These are phyloP conservation scores for Calycopis cecrops DNA, from an alignment of 1,140 invertebrate genomes.

Conservation along the genomic window DNA sequence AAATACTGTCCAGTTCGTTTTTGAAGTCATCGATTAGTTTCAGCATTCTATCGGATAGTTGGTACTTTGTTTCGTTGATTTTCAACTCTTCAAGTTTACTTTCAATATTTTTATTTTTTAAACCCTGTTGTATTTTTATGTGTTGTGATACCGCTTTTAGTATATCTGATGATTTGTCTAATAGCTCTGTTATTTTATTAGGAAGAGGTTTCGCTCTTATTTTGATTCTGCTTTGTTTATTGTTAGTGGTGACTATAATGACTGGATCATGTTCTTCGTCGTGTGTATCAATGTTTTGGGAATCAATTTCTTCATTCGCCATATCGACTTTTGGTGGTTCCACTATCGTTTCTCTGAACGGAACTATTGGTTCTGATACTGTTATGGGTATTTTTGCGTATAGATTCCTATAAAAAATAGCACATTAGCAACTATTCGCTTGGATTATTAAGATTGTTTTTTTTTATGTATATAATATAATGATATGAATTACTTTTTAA, in stretches of 20 bases:
- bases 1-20: conserved; percentile 78
- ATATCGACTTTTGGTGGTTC: conserved; percentile 89
- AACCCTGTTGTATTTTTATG: conserved; percentile 56
- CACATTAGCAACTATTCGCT: too few relatives aligned
- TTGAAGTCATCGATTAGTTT: conserved; percentile 79
- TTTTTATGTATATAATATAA: too few relatives aligned
- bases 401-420: conserved; percentile 69
- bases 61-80: conserved; percentile 43
- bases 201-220: conserved; percentile 90
- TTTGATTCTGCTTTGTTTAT: conserved; percentile 83
- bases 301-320: conserved; percentile 90
- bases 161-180: conserved; percentile 74
- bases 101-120: conserved; percentile 52
- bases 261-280: conserved; percentile 67
- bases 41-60: conserved; percentile 70
- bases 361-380: conserved; percentile 96
- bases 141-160: conserved; percentile 71
- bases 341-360: conserved; percentile 96
- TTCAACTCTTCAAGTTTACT: conserved; percentile 44
- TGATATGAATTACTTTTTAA: too few relatives aligned
- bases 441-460: too few relatives aligned
- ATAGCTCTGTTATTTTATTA: conserved; percentile 80
- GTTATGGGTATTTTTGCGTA: conserved; percentile 93
- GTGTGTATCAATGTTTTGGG: conserved; percentile 59
- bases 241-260: conserved; percentile 81